These are phyloP conservation scores for Trogon surrucura DNA, from an alignment of 2,113 vertebrate genomes.

Conservation along the genomic window DNA sequence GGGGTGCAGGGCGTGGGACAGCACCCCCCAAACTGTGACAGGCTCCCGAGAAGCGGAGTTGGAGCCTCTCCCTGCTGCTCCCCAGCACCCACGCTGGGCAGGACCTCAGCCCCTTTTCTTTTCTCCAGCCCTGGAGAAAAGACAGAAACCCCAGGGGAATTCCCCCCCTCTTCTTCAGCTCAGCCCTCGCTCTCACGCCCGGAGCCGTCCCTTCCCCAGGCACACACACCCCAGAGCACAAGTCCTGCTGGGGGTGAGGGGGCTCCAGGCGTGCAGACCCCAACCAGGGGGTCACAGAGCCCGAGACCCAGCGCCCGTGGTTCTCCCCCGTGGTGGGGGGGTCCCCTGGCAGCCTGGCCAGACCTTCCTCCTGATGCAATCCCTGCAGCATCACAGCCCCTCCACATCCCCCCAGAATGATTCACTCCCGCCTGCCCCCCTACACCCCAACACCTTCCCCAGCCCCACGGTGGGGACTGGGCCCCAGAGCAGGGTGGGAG, in stretches of 20 bases:
- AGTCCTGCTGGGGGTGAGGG: not conserved
- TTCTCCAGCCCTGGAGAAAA: not conserved
- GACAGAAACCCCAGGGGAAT: not conserved
- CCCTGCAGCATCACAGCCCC: not conserved
- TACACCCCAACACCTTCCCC: accelerated
- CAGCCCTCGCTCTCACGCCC: not conserved
- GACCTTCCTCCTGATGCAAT: not conserved
- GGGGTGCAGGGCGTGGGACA: not conserved
- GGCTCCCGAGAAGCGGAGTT: not conserved
- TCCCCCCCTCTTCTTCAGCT: no score
- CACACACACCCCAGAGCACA: no score
- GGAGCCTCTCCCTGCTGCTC: not conserved
- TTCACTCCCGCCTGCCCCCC: not conserved
- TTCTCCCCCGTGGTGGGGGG: accelerated
- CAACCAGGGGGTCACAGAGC: not conserved
- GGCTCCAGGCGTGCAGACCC: not conserved
- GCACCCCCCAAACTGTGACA: accelerated
- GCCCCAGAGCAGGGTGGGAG: accelerated
- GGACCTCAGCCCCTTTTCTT: not conserved
- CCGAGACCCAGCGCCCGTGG: accelerated
- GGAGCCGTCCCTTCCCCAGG: not conserved
- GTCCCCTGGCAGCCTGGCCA: accelerated
- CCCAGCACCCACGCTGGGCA: not conserved
- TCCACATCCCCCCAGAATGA: no score
- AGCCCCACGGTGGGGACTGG: accelerated